Conservation (phyloP, 2,797 vertebrate species). For the Graptemys geographica region DNA sequence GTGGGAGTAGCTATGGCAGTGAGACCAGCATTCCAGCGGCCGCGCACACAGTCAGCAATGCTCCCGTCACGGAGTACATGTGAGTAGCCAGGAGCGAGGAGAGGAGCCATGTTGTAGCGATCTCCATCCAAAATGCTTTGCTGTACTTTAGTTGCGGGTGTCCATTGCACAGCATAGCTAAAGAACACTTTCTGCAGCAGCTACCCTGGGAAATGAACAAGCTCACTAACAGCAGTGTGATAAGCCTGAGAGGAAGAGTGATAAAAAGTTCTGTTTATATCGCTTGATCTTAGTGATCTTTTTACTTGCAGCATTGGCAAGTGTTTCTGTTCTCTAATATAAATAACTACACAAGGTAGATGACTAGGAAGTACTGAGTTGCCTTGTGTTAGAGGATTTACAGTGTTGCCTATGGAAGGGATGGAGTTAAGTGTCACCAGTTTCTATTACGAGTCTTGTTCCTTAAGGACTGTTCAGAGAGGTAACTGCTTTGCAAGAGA, state of each 20-base stretch:
- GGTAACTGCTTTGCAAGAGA: background rate
- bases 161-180: background rate
- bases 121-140: background rate
- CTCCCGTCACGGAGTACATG: constrained; percentile 99
- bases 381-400: constrained; percentile 9
- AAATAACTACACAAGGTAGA: background rate
- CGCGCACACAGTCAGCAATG: constrained; percentile 99
- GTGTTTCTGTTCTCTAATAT: background rate
- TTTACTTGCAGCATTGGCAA: background rate
- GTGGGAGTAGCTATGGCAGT: constrained; percentile 99
- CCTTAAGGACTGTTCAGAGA: constrained; percentile 5
- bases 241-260: background rate
- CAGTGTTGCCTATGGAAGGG: background rate
- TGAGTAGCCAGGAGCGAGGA: constrained; percentile 79
- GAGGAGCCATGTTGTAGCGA: background rate
- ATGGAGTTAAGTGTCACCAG: background rate
- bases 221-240: background rate
- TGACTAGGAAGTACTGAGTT: background rate
- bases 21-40: constrained; percentile 97
- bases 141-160: background rate
- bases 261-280: background rate
- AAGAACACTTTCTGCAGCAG: background rate
- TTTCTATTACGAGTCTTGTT: background rate
- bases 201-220: background rate
- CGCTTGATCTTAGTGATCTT: background rate